phyloP scores from a whole-genome alignment of 2,888 invertebrate genomes.

The Eupeodes luniger region DNA sequence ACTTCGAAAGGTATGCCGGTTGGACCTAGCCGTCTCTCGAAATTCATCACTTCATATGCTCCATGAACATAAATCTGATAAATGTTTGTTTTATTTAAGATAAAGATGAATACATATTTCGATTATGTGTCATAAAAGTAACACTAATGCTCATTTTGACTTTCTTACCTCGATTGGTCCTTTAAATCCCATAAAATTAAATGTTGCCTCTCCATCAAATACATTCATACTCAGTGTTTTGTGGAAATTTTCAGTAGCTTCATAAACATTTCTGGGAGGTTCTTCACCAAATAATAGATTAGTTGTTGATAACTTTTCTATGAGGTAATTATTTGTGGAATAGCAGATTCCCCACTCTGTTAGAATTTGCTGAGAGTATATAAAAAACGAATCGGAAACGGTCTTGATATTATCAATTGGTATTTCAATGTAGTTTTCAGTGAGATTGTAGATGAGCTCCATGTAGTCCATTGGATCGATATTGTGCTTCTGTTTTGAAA shows the following conservation, averaged over 20 bases:
- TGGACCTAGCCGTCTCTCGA: conserved; percentile 80
- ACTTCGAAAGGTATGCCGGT: conserved; percentile 79
- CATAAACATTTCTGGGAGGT: conserved; percentile 64
- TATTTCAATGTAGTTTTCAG: conserved; percentile 74
- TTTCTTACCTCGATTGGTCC: conserved; percentile 78
- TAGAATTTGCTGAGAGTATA: conserved; percentile 79
- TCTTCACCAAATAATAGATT: conserved; percentile 79
- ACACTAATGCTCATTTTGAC: too few relatives aligned
- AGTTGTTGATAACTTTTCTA: conserved; percentile 79
- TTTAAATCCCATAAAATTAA: conserved; percentile 80
- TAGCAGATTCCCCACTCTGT: conserved; percentile 84
- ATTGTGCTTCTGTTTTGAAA: conserved; percentile 76
- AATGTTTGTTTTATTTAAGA: too few relatives aligned
- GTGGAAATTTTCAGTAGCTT: conserved; percentile 6
- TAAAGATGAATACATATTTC: too few relatives aligned
- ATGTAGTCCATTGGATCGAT: conserved; percentile 82
- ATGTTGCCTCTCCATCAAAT: conserved; percentile 80
- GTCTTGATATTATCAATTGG: neutral
- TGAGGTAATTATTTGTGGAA: conserved; percentile 79
- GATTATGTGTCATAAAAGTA: too few relatives aligned
- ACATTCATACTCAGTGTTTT: conserved; percentile 77
- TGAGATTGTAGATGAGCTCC: conserved; percentile 82
- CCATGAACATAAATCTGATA: conserved; percentile 81
- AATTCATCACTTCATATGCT: conserved; percentile 81
- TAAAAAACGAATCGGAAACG: neutral